phyloP scores from a whole-genome alignment of 2,888 invertebrate genomes.

The Drosophila ochracea region DNA sequence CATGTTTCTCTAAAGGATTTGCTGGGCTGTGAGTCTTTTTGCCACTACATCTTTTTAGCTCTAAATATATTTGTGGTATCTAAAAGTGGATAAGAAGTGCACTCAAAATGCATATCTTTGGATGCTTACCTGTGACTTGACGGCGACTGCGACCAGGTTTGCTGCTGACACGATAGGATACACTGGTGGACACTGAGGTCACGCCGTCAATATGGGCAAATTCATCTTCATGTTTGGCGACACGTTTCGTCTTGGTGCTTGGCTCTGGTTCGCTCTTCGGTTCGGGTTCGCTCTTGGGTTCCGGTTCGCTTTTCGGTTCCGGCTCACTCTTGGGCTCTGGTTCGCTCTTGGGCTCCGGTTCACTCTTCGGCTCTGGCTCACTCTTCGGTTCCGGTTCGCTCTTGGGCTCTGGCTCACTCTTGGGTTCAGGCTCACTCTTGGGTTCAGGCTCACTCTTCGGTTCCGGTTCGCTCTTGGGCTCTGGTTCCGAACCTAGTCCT shows the following conservation, averaged over 20 bases:
- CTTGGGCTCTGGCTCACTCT: slow-evolving; percentile 85
- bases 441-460: slow-evolving; percentile 81
- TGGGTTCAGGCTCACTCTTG: slow-evolving; percentile 85
- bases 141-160: slow-evolving; percentile 84
- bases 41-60: slow-evolving; percentile 49
- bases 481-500: slow-evolving; percentile 74
- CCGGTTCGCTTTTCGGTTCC: slow-evolving; percentile 85
- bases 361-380: slow-evolving; percentile 82
- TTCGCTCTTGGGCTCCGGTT: slow-evolving; percentile 81
- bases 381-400: slow-evolving; percentile 85
- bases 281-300: slow-evolving; percentile 84
- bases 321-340: slow-evolving; percentile 84
- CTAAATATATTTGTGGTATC: slow-evolving; percentile 51
- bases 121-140: slow-evolving; percentile 69
- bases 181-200: slow-evolving; percentile 90
- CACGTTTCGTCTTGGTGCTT: slow-evolving; percentile 86
- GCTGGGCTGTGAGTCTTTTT: slow-evolving; percentile 42
- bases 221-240: slow-evolving; percentile 85
- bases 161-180: slow-evolving; percentile 91
- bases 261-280: slow-evolving; percentile 84
- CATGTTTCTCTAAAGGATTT: slow-evolving; percentile 45
- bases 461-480: slow-evolving; percentile 78
- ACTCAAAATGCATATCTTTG: not conserved
- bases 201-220: slow-evolving; percentile 87
- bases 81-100: slow-evolving; percentile 7